These are phyloP conservation scores for Drosophila kurseongensis DNA, from an alignment of 1,140 invertebrate species.

Conservation along the genomic window DNA sequence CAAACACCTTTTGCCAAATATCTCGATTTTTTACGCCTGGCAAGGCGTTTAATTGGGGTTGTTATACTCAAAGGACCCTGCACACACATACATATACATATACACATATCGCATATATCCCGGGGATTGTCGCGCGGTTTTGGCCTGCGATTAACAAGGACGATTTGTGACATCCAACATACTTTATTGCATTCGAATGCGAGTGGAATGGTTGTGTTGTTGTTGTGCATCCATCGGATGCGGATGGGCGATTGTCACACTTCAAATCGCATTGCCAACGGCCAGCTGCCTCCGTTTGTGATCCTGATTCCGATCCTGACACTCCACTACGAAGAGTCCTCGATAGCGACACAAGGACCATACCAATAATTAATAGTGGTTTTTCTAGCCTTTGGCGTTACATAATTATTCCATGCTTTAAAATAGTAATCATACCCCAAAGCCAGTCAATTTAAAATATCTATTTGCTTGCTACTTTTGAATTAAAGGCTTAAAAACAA, in stretches of 20 bases:
- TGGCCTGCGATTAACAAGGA: constrained; percentile 30
- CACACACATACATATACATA: constrained; percentile 30
- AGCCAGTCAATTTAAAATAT: no score
- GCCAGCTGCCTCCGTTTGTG: constrained; percentile 40
- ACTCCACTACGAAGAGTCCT: constrained; percentile 15
- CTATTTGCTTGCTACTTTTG: no score
- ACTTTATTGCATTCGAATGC: constrained; percentile 68
- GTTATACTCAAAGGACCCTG: constrained; percentile 31
- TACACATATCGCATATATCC: background rate
- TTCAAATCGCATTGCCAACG: constrained; percentile 40
- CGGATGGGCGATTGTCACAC: constrained; percentile 68
- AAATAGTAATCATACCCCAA: no score
- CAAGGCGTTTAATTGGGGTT: constrained; percentile 79
- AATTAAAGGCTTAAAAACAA: no score
- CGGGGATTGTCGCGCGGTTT: constrained; percentile 38
- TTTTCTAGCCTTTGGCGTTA: background rate
- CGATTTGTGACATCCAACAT: constrained; percentile 62
- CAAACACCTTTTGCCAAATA: constrained; percentile 72
- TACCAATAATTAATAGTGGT: background rate
- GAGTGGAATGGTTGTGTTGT: constrained; percentile 15
- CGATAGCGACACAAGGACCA: constrained; percentile 25
- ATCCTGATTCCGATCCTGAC: constrained; percentile 6
- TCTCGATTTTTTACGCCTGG: constrained; percentile 63
- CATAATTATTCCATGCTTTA: background rate
- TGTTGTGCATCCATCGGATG: constrained; percentile 46